Evolutionary conservation across 2,113 vertebrate species (phyloP), one percentile per base, ranked within the genome.

Genomic region (Hymenochirus boettgeri): DNA sequence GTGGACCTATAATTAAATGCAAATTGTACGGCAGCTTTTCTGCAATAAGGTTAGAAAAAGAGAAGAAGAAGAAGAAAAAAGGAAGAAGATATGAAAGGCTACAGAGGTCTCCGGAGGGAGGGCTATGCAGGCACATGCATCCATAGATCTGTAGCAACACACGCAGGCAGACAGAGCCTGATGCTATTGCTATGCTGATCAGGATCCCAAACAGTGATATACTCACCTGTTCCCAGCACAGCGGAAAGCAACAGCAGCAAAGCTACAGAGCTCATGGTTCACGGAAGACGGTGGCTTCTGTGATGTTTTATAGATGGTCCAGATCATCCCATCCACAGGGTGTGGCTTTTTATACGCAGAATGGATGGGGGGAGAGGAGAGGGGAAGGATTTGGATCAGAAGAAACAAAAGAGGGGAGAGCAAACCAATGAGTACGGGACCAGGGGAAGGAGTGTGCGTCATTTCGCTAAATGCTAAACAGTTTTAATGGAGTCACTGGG

Each of bases 311-410:
- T 31, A 22, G 33, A 63, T 26, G 65, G 27, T 29, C 55, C 58
- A 26, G 56, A 59, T 59, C 64, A 60, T 59, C 65, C 23, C 65
- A 59, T 67, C 65, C 56, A 53, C 50, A 67, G 65, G 65, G 65
- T 67, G 65, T 67, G 65, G 65, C 65, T 9, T 53, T 67, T 67
- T 67, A 67, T 67, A 67, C 65, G 57, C 65, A 67, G 65, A 39
- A 53, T 58, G 56, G 55, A 39, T 23, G 57, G 65, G 47, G 55
- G 54, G 37, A 55, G 29, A 5, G 10, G 65, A 23, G 37, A 37
- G 27, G 54, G 57, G 57, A 50, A 26, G 31, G 63, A 27, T n/a
- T 12, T 24, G 54, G 62, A 55, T 15, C 47, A 42, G 39, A 27
- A 60, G 58, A 35, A 12, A 35, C 33, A 35, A 35, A 35, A 3